phyloP scores from a whole-genome alignment of 2,113 vertebrate species.

The Tychaedon coryphoeus region DNA sequence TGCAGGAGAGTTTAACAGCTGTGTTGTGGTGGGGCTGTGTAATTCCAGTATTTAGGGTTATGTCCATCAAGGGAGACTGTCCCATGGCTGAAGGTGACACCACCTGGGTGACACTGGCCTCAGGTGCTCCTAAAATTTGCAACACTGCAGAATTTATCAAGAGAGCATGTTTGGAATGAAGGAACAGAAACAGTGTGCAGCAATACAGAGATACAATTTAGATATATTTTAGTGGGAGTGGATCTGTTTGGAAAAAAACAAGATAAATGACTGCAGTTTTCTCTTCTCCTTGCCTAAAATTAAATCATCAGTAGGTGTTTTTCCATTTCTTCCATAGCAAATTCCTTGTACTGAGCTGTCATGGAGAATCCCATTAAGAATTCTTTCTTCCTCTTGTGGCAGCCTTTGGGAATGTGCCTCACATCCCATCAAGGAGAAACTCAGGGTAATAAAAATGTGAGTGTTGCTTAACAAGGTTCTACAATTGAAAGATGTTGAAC shows the following conservation, averaged over 20 bases:
- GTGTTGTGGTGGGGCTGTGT: background rate
- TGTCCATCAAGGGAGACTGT: background rate
- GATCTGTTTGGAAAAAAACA: background rate
- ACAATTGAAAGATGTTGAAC: background rate
- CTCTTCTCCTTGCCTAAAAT: background rate
- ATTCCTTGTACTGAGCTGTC: background rate
- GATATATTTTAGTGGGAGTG: background rate
- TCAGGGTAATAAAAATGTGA: background rate
- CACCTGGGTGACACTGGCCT: background rate
- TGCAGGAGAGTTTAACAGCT: background rate
- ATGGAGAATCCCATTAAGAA: background rate
- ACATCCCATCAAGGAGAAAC: background rate
- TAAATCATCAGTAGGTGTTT: background rate
- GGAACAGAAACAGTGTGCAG: background rate
- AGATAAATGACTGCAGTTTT: background rate
- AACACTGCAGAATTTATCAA: background rate
- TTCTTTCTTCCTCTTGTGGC: background rate
- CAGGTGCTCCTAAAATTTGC: background rate
- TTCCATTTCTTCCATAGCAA: background rate
- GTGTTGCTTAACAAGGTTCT: background rate
- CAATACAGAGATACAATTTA: background rate
- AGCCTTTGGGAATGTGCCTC: background rate
- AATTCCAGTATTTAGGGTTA: background rate
- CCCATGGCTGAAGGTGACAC: fast-evolving
- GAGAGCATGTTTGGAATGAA: background rate